Percentiles rank a stretch among this genome's conserved stretches.
phyloP scores from a whole-genome alignment of 2,113 vertebrate species.

The Hiodon alosoides region DNA sequence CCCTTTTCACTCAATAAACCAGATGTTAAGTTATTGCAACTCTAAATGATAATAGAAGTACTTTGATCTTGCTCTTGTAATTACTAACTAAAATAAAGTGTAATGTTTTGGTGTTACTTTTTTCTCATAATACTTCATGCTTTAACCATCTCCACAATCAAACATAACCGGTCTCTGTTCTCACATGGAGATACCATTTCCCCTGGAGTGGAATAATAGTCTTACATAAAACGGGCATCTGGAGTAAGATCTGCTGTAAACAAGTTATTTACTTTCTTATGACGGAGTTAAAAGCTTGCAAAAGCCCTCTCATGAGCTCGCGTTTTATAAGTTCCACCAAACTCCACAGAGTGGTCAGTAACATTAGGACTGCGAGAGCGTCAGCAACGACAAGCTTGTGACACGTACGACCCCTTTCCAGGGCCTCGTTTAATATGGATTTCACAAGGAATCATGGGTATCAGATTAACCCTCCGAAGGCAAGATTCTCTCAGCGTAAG shows the following conservation, averaged over 20 bases:
- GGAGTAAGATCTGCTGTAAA: neutral
- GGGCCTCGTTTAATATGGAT: neutral
- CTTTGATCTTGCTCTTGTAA: conserved; percentile 45
- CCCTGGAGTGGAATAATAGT: neutral
- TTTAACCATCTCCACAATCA: neutral
- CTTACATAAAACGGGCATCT: neutral
- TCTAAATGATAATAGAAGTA: neutral
- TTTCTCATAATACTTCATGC: too few species aligned
- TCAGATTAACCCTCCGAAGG: too few species aligned
- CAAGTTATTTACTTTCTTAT: neutral
- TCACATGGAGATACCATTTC: neutral
- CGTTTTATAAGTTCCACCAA: neutral
- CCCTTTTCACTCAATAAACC: neutral
- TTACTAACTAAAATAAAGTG: conserved; percentile 42
- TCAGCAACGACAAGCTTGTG: neutral
- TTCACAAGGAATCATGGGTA: neutral
- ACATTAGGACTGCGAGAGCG: neutral
- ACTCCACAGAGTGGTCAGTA: too few species aligned
- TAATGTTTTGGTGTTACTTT: conserved; percentile 40
- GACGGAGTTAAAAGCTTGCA: conserved; percentile 19
- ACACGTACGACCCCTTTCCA: neutral
- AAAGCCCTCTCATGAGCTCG: conserved; percentile 1
- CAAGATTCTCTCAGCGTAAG: too few species aligned
- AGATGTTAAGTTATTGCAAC: conserved; percentile 32
- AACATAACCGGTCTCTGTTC: neutral